These are phyloP conservation scores for Micrastur ruficollis DNA, from an alignment of 2,797 vertebrate species.

Conservation along the genomic window DNA sequence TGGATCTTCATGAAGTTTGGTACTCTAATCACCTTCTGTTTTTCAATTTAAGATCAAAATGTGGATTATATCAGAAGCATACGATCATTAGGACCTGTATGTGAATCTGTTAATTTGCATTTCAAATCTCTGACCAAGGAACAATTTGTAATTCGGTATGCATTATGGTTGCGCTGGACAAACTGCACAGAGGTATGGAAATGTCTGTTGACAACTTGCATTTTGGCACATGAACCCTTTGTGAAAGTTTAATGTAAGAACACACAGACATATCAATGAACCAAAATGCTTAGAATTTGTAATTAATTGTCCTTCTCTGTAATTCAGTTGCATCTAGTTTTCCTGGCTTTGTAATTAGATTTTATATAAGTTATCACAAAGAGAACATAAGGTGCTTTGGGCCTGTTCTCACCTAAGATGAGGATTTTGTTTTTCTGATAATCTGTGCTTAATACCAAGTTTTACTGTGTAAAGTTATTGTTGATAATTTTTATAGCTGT, in stretches of 20 bases:
- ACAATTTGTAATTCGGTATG: conserved; percentile 63
- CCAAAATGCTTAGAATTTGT: not conserved
- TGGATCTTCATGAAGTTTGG: not conserved
- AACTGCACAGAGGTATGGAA: conserved; percentile 69
- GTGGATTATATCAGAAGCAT: conserved; percentile 73
- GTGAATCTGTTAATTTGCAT: conserved; percentile 68
- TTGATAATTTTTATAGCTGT: not conserved
- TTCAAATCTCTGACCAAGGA: conserved; percentile 58
- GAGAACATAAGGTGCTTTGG: not conserved
- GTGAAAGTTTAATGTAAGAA: not conserved
- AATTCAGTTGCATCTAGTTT: not conserved
- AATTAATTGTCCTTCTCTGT: not conserved
- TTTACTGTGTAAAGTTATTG: not conserved
- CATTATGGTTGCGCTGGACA: conserved; percentile 73
- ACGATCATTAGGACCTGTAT: conserved; percentile 72
- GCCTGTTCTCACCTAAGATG: not conserved
- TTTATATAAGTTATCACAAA: not conserved
- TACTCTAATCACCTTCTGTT: not conserved
- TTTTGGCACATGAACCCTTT: not conserved
- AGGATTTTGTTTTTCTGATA: not conserved
- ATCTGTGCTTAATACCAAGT: not conserved
- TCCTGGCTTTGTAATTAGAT: not conserved
- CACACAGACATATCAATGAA: not conserved
- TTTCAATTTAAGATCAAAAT: conserved; percentile 54
- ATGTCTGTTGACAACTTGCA: not conserved